phyloP scores from a whole-genome alignment of 1,140 invertebrate species.

The Paraescarpia echinospica region DNA sequence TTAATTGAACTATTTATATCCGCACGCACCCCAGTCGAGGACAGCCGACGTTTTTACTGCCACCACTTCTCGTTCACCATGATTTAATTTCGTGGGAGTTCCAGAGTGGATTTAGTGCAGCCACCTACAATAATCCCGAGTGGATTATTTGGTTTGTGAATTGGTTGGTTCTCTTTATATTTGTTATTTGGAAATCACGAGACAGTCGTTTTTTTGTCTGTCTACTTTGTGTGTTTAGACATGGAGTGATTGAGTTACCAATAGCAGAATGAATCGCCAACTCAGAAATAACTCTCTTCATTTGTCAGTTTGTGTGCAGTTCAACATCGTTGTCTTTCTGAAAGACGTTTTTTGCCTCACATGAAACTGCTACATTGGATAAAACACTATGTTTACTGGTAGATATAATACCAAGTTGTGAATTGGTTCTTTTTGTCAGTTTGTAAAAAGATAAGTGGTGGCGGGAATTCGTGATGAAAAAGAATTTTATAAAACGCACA shows the following conservation, averaged over 20 bases:
- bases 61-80: neutral
- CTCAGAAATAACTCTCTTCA: too few species aligned
- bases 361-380: neutral
- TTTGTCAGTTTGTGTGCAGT: neutral
- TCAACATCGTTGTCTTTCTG: neutral
- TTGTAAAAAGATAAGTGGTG: neutral
- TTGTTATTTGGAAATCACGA: neutral
- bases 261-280: neutral
- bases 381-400: neutral
- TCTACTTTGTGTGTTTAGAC: neutral
- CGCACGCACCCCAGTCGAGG: neutral
- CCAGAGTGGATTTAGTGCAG: neutral
- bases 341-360: neutral
- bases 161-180: neutral
- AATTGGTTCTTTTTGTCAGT: neutral
- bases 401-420: neutral
- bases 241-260: neutral
- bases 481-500: neutral
- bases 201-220: neutral
- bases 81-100: neutral
- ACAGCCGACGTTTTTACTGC: neutral
- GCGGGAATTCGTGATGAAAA: neutral
- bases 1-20: conserved; percentile 1
- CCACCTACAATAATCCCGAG: neutral
- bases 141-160: neutral